Base-by-base conservation (phyloP, 1,140 invertebrate genomes). In the Drosophila parvula region DNA sequence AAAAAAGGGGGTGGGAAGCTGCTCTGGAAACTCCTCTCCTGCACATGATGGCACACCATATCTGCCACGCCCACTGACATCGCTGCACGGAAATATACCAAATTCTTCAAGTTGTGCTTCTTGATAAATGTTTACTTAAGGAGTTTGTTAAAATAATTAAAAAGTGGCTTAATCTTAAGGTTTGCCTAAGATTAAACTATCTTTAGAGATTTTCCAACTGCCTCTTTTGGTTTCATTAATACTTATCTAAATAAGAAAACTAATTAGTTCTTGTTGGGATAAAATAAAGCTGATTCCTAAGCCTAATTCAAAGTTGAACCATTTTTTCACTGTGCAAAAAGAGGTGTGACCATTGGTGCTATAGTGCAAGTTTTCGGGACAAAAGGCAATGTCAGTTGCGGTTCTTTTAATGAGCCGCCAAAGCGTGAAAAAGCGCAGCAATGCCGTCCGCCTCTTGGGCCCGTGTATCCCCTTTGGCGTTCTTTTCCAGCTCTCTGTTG, bases 401-500 rank as follows among this genome's bases (percentile, higher is more conserved):
- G 59, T 82, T 74, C 76, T 88, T 88, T 88, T 88, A 88, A 88
- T 88, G 83, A 88, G 84, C 84, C 84, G 84, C 84, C 84, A 88
- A 88, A 89, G 84, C 84, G 84, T 88, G 84, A 88, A 88, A 86
- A 88, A 88, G 83, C 83, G 79, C 83, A 80, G 79, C 79, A 64
- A 43, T 65, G 68, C 62, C 47, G 36, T 53, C 60, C 65, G 40
- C 61, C 61, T 60, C 41, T 34, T 56, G 11, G 14, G 0, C 27
- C 27, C 27, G 14, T 3, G 10, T 12, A 40, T 43, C 62, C 61
- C 36, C 18, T 60, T 63, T 61, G 40, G 44, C 69, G 53, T 30
- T 43, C 38, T 14, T 62, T 16, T 4, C 45, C 27, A 36, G 14
- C 38, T 50, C 51, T 30, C 70, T 28, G 50, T 32, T 63, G 70